Conservation (phyloP, 2,888 invertebrate genomes). For the Leucophenga montana region DNA sequence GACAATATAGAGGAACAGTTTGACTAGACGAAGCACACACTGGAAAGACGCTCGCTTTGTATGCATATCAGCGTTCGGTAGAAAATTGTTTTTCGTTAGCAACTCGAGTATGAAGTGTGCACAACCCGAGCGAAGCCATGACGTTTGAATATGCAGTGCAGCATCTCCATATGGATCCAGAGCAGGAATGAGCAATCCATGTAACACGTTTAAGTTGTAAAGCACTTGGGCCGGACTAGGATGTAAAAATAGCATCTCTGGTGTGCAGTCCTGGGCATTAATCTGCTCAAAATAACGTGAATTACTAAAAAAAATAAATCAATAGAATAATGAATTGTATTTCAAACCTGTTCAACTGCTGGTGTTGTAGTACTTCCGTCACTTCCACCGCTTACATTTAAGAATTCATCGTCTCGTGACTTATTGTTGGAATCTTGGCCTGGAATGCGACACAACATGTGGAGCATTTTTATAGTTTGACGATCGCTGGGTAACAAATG, state of each 20-base stretch:
- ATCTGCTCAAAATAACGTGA: slow-evolving; percentile 40
- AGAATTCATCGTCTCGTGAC: slow-evolving; percentile 46
- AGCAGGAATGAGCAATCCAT: slow-evolving; percentile 94
- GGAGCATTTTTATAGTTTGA: slow-evolving; percentile 72
- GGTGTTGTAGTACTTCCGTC: slow-evolving; percentile 44
- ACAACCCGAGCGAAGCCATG: slow-evolving; percentile 78
- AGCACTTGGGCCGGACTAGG: slow-evolving; percentile 83
- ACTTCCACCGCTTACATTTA: slow-evolving; percentile 32
- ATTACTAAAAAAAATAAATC: background rate
- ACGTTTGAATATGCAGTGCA: slow-evolving; percentile 76
- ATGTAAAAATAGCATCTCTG: slow-evolving; percentile 80
- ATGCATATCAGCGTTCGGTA: slow-evolving; percentile 84
- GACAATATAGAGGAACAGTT: slow-evolving; percentile 89
- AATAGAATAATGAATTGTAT: background rate
- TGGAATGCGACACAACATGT: slow-evolving; percentile 69
- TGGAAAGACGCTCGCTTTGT: slow-evolving; percentile 88
- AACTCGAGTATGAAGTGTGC: slow-evolving; percentile 82
- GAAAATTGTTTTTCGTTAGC: slow-evolving; percentile 88
- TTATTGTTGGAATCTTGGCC: slow-evolving; percentile 39
- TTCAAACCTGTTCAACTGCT: slow-evolving; percentile 51
- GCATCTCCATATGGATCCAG: slow-evolving; percentile 84
- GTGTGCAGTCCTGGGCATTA: slow-evolving; percentile 68
- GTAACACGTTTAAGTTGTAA: slow-evolving; percentile 86
- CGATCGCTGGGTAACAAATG: slow-evolving; percentile 73
- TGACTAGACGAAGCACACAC: slow-evolving; percentile 89